Evolutionary conservation across 2,113 vertebrate genomes (phyloP), one percentile per base, ranked within the genome.

Genomic region (Anoplopoma fimbria): DNA sequence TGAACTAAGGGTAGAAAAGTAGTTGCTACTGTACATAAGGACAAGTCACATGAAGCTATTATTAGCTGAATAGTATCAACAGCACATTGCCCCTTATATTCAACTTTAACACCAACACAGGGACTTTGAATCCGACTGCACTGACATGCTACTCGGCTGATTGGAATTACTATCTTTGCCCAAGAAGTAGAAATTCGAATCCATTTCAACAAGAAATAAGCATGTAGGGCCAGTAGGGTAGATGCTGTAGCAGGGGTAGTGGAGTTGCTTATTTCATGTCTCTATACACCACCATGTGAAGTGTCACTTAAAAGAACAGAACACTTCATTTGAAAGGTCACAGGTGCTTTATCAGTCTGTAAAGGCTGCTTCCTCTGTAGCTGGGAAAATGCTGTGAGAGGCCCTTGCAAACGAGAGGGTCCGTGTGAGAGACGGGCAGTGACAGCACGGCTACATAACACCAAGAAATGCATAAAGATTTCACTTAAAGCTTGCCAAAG

Each of bases 391-490:
- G 36, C 29, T 75, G 12, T 34, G 62, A 79, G 68, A 77, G 76
- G 60, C 49, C 73, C 31, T 23, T n/a, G 79, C 62, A 89, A 86
- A 87, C 58, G 79, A 86, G 81, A 81, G 58, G 33, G 10, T 65
- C 75, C 57, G 33, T 27, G 73, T 42, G 75, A 93, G 69, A 78
- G 81, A 90, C 79, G 69, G 84, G 77, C 77, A 82, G 55, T 68
- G 85, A 93, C 84, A 78, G 87, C 60, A 23, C 4, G 0, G 62
- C 70, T 68, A 82, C 87, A 86, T 75, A n/a, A 73, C 53, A 79
- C 76, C 13, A 58, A 91, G 82, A 89, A 86, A 87, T 88, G 79
- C 88, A 92, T 91, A 90, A 91, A 87, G 88, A 88, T 92, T 90
- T 85, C 84, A 92, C 88, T 87, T 91, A 85, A 84, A 88, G 71